Base-by-base conservation (phyloP, 2,797 vertebrate genomes). In the Propithecus deckenii region DNA sequence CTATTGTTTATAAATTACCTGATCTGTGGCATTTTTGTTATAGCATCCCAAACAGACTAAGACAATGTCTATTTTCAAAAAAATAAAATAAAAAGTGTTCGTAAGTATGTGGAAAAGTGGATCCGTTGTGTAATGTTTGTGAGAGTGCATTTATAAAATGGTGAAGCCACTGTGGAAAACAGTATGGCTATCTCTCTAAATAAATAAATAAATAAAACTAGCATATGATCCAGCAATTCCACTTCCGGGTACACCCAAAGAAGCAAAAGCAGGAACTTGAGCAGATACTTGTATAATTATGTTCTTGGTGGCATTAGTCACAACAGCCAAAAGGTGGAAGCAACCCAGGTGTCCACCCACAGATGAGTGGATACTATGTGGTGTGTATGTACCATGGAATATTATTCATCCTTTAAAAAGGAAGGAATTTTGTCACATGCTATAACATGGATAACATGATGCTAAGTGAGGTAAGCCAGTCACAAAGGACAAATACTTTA, bases 321-420 rank as follows among this genome's bases (percentile, higher is more conserved):
- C 48, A 30, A 38, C 11, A 8, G 84, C 35, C 61, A 41, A 46
- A 15, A n/a, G 12, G 20, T 32, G 20, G 15, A 23, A 46, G 61
- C 28, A 25, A 17, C 28, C 25, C 23, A 23, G 52, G 52, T 14
- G 2, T 28, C 46, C 38, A 11, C 67, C 25, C 25, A 17, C 0
- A 61, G 20, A 43, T 13, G 35, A 69, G 43, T 35, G 35, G 12
- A 38, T 38, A 41, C 10, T 11, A 12, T 11, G 18, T 28, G 41
- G 43, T 3, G 0, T 4, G 7, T 20, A 46, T 25, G 65, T 8
- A 6, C 22, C 15, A 0, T 7, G 7, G 23, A 35, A 69, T 38
- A 30, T 46, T n/a, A 7, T 7, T 52, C 61, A 78, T 30, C 41
- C 71, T 52, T 41, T 52, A 71, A 48, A 30, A 59, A 61, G 35